Evolutionary conservation across 1,140 invertebrate genomes (phyloP).

Genomic region (Adoxophyes honmai): DNA sequence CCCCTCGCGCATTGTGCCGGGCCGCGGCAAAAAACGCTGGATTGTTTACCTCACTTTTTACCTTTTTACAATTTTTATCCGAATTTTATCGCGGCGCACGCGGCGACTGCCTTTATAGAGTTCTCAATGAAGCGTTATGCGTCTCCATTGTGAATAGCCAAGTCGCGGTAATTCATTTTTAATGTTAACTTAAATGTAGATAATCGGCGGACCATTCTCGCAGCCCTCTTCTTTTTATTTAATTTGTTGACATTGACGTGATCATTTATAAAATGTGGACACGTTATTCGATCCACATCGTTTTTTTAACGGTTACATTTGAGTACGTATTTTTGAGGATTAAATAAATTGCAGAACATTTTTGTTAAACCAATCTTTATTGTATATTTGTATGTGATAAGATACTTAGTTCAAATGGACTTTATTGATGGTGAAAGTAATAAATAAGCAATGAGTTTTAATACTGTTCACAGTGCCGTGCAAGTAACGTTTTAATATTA

Average conservation of each 20-base stretch:
- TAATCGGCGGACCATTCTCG: conserved; percentile 42
- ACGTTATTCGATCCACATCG: background rate
- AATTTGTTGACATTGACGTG: conserved; percentile 25
- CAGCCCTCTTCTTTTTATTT: conserved; percentile 30
- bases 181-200: conserved; percentile 62
- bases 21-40: conserved; percentile 58
- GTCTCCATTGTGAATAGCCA: conserved; percentile 50
- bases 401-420: too few species aligned
- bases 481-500: too few species aligned
- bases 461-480: too few species aligned
- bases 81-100: conserved; percentile 64
- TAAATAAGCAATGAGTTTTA: too few species aligned
- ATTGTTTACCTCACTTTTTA: conserved; percentile 75
- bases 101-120: conserved; percentile 49
- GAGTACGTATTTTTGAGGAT: background rate
- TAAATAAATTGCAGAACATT: background rate
- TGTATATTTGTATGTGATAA: background rate
- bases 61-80: conserved; percentile 69
- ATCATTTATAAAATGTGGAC: conserved; percentile 16
- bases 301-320: background rate
- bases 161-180: conserved; percentile 58
- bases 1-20: conserved; percentile 45
- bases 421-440: too few species aligned
- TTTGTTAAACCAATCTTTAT: background rate
- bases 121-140: conserved; percentile 56